phyloP scores from a whole-genome alignment of 2,113 vertebrate species.

The Pituophis catenifer region DNA sequence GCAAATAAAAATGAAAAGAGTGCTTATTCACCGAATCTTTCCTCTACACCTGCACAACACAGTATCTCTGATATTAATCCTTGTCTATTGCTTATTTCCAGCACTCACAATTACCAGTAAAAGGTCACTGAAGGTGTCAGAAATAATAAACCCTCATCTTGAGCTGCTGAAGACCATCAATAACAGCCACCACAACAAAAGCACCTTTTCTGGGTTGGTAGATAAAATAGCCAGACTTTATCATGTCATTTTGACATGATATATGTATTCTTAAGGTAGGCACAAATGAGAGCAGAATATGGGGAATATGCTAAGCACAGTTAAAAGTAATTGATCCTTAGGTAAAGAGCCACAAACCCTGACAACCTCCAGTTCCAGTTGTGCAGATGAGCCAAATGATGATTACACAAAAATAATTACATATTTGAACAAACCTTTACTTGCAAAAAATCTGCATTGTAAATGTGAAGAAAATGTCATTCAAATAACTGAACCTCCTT shows the following conservation, averaged over 20 bases:
- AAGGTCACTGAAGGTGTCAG: not conserved
- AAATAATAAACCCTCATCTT: not conserved
- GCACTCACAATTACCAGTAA: not conserved
- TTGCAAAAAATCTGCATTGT: not conserved
- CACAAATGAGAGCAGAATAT: not conserved
- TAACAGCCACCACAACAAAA: not conserved
- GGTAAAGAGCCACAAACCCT: not conserved
- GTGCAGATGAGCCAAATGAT: not conserved
- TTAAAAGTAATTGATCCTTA: not conserved
- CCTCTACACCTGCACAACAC: not conserved
- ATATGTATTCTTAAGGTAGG: not conserved
- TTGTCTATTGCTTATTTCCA: not conserved
- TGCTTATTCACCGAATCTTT: not conserved
- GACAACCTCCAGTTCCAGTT: not conserved
- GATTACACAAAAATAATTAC: not conserved
- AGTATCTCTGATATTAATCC: not conserved
- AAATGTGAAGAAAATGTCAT: not conserved
- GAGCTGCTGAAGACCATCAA: not conserved
- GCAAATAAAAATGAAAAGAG: not conserved
- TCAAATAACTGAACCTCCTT: not conserved
- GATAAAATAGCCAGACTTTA: not conserved
- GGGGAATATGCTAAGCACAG: not conserved
- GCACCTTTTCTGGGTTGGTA: not conserved
- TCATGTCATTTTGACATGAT: not conserved
- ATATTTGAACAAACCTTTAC: not conserved